A percentile compares a stretch with the other conserved stretches of the same genome.
These are phyloP conservation scores for Aquatica leii DNA, from an alignment of 2,888 invertebrate species.

Conservation along the genomic window DNA sequence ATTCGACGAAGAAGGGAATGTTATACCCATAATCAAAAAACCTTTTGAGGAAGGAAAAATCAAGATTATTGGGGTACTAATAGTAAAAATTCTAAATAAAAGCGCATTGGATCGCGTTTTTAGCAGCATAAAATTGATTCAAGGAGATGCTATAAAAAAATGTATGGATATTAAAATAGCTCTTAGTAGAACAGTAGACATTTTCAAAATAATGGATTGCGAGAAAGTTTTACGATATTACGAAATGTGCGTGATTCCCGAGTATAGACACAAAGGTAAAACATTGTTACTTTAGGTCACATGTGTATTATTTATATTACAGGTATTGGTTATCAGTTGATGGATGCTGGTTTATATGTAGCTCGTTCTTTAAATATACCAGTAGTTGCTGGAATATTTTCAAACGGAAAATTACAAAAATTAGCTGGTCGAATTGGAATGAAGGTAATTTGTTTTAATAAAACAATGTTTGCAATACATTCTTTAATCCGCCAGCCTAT, in stretches of 20 bases:
- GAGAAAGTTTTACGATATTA: slow-evolving; percentile 53
- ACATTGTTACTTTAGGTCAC: too few relatives aligned
- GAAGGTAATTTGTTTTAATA: slow-evolving; percentile 41
- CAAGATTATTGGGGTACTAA: slow-evolving; percentile 51
- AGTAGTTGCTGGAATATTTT: slow-evolving; percentile 54
- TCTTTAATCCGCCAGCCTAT: slow-evolving; percentile 38
- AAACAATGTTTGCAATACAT: not conserved
- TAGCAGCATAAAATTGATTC: slow-evolving; percentile 50
- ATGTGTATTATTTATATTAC: slow-evolving; percentile 13
- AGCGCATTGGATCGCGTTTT: slow-evolving; percentile 53
- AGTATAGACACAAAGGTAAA: slow-evolving; percentile 51
- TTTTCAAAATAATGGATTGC: slow-evolving; percentile 52
- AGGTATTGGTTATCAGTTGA: slow-evolving; percentile 49
- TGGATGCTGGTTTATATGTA: slow-evolving; percentile 50
- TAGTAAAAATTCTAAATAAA: slow-evolving; percentile 52
- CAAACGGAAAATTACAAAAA: slow-evolving; percentile 49
- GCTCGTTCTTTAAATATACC: slow-evolving; percentile 53
- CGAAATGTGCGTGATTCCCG: slow-evolving; percentile 51
- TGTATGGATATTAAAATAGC: slow-evolving; percentile 49
- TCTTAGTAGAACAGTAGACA: slow-evolving; percentile 53
- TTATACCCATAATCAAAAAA: too few relatives aligned
- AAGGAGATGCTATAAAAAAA: slow-evolving; percentile 53
- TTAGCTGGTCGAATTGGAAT: slow-evolving; percentile 52
- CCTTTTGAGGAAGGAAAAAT: not conserved
- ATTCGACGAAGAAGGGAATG: too few relatives aligned